Percentiles rank a stretch among this genome's conserved stretches.
Conservation (phyloP, 2,797 vertebrate genomes). For the Lepus oiostolus region DNA sequence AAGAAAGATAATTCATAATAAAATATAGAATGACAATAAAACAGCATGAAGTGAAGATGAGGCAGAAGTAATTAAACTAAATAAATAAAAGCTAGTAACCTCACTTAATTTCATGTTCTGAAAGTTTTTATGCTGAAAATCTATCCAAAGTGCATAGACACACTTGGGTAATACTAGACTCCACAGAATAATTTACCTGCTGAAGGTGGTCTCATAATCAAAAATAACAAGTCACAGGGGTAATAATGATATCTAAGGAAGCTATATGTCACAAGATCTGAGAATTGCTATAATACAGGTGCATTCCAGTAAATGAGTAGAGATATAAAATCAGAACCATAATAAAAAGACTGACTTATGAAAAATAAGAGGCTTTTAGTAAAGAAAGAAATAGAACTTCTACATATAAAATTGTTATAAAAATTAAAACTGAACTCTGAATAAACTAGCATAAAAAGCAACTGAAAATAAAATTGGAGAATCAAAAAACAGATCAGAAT, state of each 20-base stretch:
- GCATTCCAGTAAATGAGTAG: not conserved
- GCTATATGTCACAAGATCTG: not conserved
- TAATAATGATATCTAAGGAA: not conserved
- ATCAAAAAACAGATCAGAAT: not conserved
- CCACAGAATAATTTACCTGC: not conserved
- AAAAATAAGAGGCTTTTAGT: not conserved
- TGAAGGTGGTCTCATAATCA: not conserved
- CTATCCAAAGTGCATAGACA: not conserved
- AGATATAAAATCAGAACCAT: not conserved
- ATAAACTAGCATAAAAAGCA: not conserved
- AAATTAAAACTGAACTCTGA: not conserved
- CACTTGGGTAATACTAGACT: not conserved
- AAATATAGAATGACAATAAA: not conserved
- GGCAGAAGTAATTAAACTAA: not conserved
- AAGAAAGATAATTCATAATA: not conserved
- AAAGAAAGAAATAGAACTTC: not conserved
- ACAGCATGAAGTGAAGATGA: not conserved
- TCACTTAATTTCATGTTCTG: not conserved
- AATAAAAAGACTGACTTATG: not conserved
- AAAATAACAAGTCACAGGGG: not conserved
- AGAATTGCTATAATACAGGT: not conserved
- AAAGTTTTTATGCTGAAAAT: not conserved
- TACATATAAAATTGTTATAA: not conserved
- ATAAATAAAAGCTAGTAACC: not conserved
- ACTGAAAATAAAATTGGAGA: not conserved